Evolutionary conservation across 2,797 vertebrate species (phyloP), one percentile per base, ranked within the genome.

Genomic region (Enteromius radiatus): DNA sequence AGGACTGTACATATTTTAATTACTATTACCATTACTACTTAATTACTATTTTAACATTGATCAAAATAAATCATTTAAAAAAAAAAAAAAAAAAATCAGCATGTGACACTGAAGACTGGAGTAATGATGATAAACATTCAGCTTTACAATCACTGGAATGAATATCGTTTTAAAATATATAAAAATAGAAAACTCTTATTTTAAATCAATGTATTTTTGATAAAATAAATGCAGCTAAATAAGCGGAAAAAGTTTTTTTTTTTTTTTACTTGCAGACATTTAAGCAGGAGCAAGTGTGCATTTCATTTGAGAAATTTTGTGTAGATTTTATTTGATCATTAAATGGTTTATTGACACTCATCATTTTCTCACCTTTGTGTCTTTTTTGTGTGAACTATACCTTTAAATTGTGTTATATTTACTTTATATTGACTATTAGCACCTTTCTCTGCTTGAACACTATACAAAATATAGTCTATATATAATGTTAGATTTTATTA

Each of bases 361-460:
- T 19, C 52, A 67, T 67, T 65, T 67, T 38, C 19, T 68, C 65
- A 14, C 21, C 65, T n/a, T 41, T 36, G 38, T n/a, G 67, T 69
- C 3, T 47, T 49, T 28, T 70, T 3, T 49, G 15, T 15, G 15
- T 47, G 15, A 70, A 31, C 15, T 70, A 4, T 28, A 43, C 23
- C 3, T 70, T 70, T 70, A 47, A 10, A 47, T 47, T 5, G 9
- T 1, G 26, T 47, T 28, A 43, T 7, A 70, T 47, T 45, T 28
- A 45, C 41, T 15, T 69, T 70, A 26, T 26, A 28, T 45, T 26
- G 12, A 45, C 6, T 7, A 23, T 26, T 12, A 17, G n/a, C 12
- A 15, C 38, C n/a, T 41, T 43, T n/a, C 11, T 69, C n/a, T 59
- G 26, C 8, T 70, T 47, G 2, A 47, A 70, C 17, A 17, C 68